phyloP scores from a whole-genome alignment of 2,888 invertebrate species.

The Scaptodrosophila latifasciaeformis region DNA sequence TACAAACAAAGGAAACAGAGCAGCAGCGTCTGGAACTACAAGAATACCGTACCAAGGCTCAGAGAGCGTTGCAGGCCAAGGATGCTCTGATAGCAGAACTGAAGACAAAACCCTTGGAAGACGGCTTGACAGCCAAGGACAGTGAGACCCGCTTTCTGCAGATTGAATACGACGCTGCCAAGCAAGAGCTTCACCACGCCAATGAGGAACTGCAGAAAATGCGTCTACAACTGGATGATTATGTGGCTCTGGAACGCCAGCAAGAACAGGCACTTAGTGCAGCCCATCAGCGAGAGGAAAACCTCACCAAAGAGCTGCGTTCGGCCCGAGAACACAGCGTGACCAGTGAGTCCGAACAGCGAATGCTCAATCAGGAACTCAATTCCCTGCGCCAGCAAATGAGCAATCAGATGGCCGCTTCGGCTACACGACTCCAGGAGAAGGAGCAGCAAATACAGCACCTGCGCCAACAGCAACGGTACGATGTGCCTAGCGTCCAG shows the following conservation, averaged over 20 bases:
- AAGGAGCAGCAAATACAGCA: constrained; percentile 69
- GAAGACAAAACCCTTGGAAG: constrained; percentile 61
- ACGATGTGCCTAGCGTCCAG: constrained; percentile 51
- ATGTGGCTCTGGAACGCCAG: constrained; percentile 45
- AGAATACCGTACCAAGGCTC: constrained; percentile 86
- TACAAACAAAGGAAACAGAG: constrained; percentile 75
- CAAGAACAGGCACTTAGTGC: constrained; percentile 40
- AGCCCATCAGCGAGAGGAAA: constrained; percentile 50
- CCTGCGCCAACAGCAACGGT: constrained; percentile 30
- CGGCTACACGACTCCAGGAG: constrained; percentile 63
- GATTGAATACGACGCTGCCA: constrained; percentile 79
- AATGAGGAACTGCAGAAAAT: constrained; percentile 56
- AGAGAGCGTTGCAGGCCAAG: constrained; percentile 84
- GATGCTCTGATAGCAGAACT: constrained; percentile 83
- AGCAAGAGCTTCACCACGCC: constrained; percentile 67
- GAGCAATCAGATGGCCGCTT: constrained; percentile 67
- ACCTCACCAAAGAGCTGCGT: constrained; percentile 56
- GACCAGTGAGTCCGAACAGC: constrained; percentile 72
- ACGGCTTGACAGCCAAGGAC: constrained; percentile 41
- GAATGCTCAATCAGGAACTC: constrained; percentile 73
- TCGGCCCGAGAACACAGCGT: constrained; percentile 76
- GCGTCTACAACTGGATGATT: constrained; percentile 55
- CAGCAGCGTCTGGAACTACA: constrained; percentile 79
- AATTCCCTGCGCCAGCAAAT: constrained; percentile 72
- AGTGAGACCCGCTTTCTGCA: constrained; percentile 72